A percentile compares a stretch with the other conserved stretches of the same genome.
These are phyloP conservation scores for Fabriciana adippe DNA, from an alignment of 2,888 invertebrate genomes.

Conservation along the genomic window DNA sequence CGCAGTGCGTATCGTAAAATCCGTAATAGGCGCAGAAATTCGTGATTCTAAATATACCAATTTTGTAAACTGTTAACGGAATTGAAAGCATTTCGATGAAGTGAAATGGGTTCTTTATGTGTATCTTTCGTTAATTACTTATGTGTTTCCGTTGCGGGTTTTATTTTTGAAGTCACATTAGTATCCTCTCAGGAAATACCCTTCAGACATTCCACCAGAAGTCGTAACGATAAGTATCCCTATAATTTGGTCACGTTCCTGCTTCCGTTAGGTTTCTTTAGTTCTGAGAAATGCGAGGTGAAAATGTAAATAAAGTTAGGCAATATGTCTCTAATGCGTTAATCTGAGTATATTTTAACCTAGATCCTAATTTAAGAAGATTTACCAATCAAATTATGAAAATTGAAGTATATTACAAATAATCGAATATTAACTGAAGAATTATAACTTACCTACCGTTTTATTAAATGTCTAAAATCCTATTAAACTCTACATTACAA, in stretches of 20 bases:
- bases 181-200: slow-evolving; percentile 34
- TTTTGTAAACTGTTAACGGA: slow-evolving; percentile 15
- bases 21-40: slow-evolving; percentile 23
- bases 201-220: slow-evolving; percentile 20
- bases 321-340: neutral
- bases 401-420: too few relatives aligned
- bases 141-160: slow-evolving; percentile 22
- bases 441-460: too few relatives aligned
- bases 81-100: neutral
- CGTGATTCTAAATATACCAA: slow-evolving; percentile 25
- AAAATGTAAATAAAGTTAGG: neutral
- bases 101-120: slow-evolving; percentile 4
- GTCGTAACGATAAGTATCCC: slow-evolving; percentile 27
- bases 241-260: slow-evolving; percentile 34
- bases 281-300: slow-evolving; percentile 12
- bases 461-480: too few relatives aligned
- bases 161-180: slow-evolving; percentile 28
- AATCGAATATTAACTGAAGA: too few relatives aligned
- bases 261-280: slow-evolving; percentile 24
- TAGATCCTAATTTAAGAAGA: too few relatives aligned
- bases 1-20: slow-evolving; percentile 36
- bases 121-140: slow-evolving; percentile 13
- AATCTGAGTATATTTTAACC: neutral
- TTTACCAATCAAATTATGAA: too few relatives aligned
- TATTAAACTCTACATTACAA: too few relatives aligned